A percentile compares a stretch with the other conserved stretches of the same genome.
Conservation (phyloP, 2,113 vertebrate species). For the Erpornis zantholeuca region DNA sequence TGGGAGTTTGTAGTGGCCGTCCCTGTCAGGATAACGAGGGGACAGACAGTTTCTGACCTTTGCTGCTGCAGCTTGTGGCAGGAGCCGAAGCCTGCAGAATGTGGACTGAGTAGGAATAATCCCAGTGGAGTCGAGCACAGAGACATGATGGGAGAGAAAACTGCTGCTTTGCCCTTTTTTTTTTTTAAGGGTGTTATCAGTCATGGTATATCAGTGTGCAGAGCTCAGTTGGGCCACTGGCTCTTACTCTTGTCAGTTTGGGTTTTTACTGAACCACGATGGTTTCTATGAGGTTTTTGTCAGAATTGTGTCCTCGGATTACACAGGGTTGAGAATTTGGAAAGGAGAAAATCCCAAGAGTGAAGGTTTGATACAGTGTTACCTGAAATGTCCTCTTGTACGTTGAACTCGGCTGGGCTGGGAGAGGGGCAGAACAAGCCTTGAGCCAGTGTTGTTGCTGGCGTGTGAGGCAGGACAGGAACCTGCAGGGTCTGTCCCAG, state of each 20-base stretch:
- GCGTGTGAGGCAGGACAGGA: fast-evolving
- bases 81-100: neutral
- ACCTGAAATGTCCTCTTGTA: neutral
- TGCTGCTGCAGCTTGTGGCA: neutral
- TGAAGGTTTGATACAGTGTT: neutral
- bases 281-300: neutral
- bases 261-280: neutral
- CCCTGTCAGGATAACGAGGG: neutral
- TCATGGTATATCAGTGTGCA: neutral
- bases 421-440: neutral
- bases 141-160: neutral
- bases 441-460: fast-evolving
- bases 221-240: neutral
- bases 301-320: neutral
- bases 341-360: neutral
- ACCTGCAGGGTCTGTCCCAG: fast-evolving
- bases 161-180: neutral
- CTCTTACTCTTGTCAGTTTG: neutral
- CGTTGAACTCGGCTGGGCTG: neutral
- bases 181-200: neutral
- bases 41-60: neutral
- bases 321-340: neutral
- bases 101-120: neutral
- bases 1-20: fast-evolving
- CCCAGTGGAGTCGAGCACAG: neutral